phyloP scores from a whole-genome alignment of 2,113 vertebrate species.

The Brachypteracias leptosomus region DNA sequence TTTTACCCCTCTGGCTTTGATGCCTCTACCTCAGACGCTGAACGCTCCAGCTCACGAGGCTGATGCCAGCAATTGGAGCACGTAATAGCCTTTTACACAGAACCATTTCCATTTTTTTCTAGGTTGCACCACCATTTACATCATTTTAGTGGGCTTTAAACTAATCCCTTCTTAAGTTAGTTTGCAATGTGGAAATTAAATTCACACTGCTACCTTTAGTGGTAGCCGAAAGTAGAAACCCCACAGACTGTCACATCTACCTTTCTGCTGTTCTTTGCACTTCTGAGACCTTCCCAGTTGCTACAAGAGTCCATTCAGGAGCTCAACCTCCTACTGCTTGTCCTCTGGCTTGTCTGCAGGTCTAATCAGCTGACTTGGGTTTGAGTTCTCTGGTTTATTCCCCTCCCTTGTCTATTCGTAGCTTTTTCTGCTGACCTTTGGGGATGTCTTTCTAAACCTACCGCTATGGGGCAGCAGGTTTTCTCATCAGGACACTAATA shows the following conservation, averaged over 20 bases:
- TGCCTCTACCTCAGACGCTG: background rate
- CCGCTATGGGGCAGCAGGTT: background rate
- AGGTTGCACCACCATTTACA: background rate
- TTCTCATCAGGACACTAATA: background rate
- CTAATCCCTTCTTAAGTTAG: conserved; percentile 24
- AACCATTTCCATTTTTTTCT: background rate
- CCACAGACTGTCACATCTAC: background rate
- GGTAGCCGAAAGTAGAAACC: background rate
- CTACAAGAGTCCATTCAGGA: background rate
- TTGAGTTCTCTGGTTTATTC: background rate
- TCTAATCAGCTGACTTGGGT: background rate
- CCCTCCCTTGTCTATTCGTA: background rate
- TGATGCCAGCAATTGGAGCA: background rate
- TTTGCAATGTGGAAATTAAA: background rate
- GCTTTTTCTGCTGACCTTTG: background rate
- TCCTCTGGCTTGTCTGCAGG: background rate
- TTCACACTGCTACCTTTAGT: background rate
- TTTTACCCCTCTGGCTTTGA: background rate
- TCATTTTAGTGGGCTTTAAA: conserved; percentile 1
- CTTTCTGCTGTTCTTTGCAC: background rate
- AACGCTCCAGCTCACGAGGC: fast-evolving
- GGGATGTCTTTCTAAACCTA: background rate
- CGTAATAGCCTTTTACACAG: background rate
- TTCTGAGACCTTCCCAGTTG: background rate
- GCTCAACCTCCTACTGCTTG: background rate